Evolutionary conservation across 1,140 invertebrate genomes (phyloP), one percentile per base, ranked within the genome.

Genomic region (Papilio helenus): DNA sequence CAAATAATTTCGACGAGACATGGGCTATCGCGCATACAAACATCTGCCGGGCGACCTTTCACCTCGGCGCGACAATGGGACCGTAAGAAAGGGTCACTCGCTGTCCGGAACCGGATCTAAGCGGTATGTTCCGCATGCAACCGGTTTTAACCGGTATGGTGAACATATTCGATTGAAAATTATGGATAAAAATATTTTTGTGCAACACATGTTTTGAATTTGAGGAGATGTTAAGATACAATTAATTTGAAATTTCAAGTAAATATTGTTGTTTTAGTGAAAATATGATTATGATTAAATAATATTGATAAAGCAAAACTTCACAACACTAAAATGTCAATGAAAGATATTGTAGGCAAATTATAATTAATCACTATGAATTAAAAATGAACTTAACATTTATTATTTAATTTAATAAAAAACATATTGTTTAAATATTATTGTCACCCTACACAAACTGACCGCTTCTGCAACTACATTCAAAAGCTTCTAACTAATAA

Each of bases 41-140:
- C 85, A 87, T 87, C 85, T 87, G 85, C 81, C 81, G 12, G 23
- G 68, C 76, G 83, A 83, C 82, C 82, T 83, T 82, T 83, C 72
- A 81, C 80, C 83, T 83, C 76, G 65, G 55, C 26, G 68, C 39
- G 77, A 72, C 77, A 83, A 89, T 85, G 89, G 90, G 85, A 86
- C 84, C 73, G 78, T 80, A 92, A 92, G 91, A 87, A 91, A 87
- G 91, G 91, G 91, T 92, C 91, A 92, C 82, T 88, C 83, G 83
- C 76, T 88, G 87, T 87, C 85, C 90, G 86, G 74, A 88, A 90
- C 91, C 89, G 91, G 88, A 89, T 90, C 83, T 85, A 78, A 82
- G 84, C 88, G 86, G 82, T 81, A 73, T 55, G 85, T 84, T 83
- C 84, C 86, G 84, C 83, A 82, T 80, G 44, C 20, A 84, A 87